Evolutionary conservation across 2,113 vertebrate species (phyloP).

Genomic region (Bubo blakistoni): DNA sequence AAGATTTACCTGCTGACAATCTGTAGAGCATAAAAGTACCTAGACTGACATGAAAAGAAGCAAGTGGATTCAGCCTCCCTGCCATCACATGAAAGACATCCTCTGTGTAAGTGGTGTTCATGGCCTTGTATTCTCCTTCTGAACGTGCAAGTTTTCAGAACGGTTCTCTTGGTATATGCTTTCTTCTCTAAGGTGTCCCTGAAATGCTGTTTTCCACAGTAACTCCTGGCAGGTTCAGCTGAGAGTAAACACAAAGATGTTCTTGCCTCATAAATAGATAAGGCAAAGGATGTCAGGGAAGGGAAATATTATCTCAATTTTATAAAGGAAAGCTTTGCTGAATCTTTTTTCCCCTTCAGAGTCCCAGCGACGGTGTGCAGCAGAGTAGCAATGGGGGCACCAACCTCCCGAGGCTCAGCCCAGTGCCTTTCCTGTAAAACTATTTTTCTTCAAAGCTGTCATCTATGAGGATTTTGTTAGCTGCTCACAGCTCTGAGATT

Average conservation of each 20-base stretch:
- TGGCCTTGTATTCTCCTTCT: not conserved
- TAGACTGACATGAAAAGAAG: not conserved
- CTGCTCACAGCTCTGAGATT: conserved; percentile 18
- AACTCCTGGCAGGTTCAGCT: not conserved
- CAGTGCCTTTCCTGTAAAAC: not conserved
- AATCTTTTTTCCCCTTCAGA: not conserved
- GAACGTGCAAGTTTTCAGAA: not conserved
- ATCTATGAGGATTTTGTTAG: conserved; percentile 20
- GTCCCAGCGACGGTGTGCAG: not conserved
- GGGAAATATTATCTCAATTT: not conserved
- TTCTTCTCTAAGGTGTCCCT: not conserved
- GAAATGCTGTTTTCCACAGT: conserved; percentile 7
- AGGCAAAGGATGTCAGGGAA: not conserved
- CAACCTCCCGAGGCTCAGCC: conserved; percentile 15
- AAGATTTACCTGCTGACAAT: not conserved
- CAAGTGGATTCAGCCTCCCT: not conserved
- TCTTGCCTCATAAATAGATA: not conserved
- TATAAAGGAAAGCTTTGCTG: not conserved
- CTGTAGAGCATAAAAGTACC: not conserved
- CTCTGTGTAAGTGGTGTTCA: not conserved
- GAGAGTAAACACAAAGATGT: not conserved
- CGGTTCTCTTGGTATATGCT: fast-evolving
- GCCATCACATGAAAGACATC: not conserved
- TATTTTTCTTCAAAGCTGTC: conserved; percentile 39
- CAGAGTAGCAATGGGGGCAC: not conserved